Conservation (phyloP, 1,140 invertebrate genomes). For the Drosophila equinoxialis region DNA sequence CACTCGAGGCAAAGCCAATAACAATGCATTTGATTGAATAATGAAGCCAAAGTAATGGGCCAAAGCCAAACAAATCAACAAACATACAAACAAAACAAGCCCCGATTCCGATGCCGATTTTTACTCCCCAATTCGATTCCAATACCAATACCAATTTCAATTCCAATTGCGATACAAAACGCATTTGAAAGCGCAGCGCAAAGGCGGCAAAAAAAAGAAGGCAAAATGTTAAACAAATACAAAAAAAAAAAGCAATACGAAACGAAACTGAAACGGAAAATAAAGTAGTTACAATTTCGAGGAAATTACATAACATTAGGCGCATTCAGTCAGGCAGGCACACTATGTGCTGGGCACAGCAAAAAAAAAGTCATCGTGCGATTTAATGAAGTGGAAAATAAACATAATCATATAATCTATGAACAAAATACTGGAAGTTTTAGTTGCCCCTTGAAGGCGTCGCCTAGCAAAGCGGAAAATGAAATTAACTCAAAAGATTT, state of each 20-base stretch:
- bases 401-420: constrained; percentile 67
- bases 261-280: constrained; percentile 35
- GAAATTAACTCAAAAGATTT: constrained; percentile 58
- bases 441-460: constrained; percentile 25
- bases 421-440: neutral
- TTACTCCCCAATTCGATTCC: constrained; percentile 3
- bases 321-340: constrained; percentile 14
- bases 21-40: constrained; percentile 77
- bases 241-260: constrained; percentile 41
- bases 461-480: constrained; percentile 62
- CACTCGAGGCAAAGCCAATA: constrained; percentile 26
- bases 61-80: constrained; percentile 58
- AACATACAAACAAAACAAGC: constrained; percentile 31
- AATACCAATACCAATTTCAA: constrained; percentile 20
- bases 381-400: constrained; percentile 79
- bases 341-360: constrained; percentile 34
- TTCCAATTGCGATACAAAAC: constrained; percentile 46
- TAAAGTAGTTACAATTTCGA: constrained; percentile 66
- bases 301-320: constrained; percentile 74
- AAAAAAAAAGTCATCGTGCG: constrained; percentile 57
- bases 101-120: constrained; percentile 20
- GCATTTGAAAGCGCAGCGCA: constrained; percentile 44
- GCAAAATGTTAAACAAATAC: constrained; percentile 18
- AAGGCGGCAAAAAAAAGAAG: constrained; percentile 26
- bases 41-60: constrained; percentile 66